Conservation (phyloP, 2,113 vertebrate species). For the Turnix velox region DNA sequence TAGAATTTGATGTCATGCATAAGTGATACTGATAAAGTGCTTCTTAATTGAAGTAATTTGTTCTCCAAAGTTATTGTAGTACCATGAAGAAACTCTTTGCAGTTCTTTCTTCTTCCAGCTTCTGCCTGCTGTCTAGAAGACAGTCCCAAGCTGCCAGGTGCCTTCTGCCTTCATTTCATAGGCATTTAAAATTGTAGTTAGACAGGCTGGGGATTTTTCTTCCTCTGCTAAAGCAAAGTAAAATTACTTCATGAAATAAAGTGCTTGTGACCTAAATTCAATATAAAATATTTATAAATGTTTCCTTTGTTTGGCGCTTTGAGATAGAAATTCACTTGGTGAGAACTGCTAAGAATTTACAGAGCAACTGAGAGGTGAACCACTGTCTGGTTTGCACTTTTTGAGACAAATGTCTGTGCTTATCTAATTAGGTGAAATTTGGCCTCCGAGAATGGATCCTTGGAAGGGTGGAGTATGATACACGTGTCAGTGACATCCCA, state of each 20-base stretch:
- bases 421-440: slow-evolving; percentile 84
- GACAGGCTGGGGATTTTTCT: neutral
- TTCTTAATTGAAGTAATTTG: neutral
- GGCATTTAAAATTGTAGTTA: neutral
- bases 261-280: neutral
- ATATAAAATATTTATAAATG: neutral
- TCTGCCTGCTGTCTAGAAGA: neutral
- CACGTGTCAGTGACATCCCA: slow-evolving; percentile 77
- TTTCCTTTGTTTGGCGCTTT: neutral
- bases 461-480: slow-evolving; percentile 86
- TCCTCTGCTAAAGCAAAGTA: neutral
- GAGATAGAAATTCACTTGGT: neutral
- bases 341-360: neutral
- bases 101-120: neutral
- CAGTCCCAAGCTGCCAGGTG: neutral
- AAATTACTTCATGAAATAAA: neutral
- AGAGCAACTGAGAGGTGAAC: neutral
- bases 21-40: neutral
- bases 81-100: neutral
- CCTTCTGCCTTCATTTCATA: neutral
- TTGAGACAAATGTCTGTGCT: neutral
- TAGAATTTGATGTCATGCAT: neutral
- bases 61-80: neutral
- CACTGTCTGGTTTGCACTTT: neutral
- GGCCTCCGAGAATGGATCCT: slow-evolving; percentile 86